A percentile compares a stretch with the other conserved stretches of the same genome.
phyloP scores from a whole-genome alignment of 2,888 invertebrate species.

The Fragum fragum region DNA sequence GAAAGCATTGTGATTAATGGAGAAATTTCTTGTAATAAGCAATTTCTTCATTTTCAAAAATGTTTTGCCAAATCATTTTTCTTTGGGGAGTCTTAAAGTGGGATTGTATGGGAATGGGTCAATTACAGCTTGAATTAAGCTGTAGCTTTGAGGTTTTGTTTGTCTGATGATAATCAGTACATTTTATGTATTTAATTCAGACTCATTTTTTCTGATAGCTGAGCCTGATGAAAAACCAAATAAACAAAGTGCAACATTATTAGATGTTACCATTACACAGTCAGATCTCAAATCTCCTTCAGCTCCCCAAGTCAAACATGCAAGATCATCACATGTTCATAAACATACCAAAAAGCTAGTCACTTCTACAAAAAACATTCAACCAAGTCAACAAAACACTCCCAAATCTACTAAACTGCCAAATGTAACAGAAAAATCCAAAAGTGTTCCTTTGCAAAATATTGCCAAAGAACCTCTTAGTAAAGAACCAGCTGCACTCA shows the following conservation, averaged over 20 bases:
- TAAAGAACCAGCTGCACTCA: neutral
- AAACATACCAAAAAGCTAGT: slow-evolving; percentile 1
- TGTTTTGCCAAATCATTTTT: no score
- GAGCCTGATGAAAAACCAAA: neutral
- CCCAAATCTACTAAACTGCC: slow-evolving; percentile 9
- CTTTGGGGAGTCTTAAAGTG: no score
- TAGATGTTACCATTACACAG: neutral
- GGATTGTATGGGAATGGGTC: no score
- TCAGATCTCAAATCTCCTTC: slow-evolving; percentile 3
- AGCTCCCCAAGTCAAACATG: neutral
- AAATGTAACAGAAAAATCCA: neutral
- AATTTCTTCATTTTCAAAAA: no score
- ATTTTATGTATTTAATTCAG: no score
- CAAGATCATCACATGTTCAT: neutral
- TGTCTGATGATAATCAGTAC: no score
- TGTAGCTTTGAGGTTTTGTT: no score
- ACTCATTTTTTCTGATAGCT: neutral
- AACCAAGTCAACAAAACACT: neutral
- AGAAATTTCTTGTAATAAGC: no score
- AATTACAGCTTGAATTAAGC: no score
- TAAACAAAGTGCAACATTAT: neutral
- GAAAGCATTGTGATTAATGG: no score
- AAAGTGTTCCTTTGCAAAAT: neutral
- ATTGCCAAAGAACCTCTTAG: neutral
- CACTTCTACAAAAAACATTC: neutral